Evolutionary conservation across 37 sponge, comb jelly and placozoan genomes (phyloP), one percentile per base, ranked within the genome.

Genomic region (Dysidea cf. avara): DNA sequence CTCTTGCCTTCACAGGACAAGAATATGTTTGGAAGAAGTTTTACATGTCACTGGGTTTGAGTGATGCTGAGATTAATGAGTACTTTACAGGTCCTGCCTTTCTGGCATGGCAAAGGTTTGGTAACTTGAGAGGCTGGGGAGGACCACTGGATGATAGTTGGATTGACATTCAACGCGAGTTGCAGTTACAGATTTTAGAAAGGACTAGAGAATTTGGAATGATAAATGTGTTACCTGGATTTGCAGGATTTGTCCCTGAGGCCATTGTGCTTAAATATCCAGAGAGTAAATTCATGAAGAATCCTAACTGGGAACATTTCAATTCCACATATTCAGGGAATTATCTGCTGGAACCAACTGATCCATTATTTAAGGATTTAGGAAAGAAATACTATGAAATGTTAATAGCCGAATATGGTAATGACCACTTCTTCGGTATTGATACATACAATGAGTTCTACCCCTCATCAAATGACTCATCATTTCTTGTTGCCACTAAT

Each of bases 91-190:
- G 88, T 25, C 73, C 83, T 33, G 88, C 82, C 0, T 87, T 87
- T 46, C 78, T 87, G 2, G 83, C 88, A 20, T 87, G 88, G 88
- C 81, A 87, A 55, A 58, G 88, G 39, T 81, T 87, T 82, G 88
- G 88, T 0, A 87, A 87, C 39, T 60, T 87, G n/a, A 53, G 50
- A 16, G 50, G 72, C 2, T 87, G 88, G 88, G 88, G 73, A 62
- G 88, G 88, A 2, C 88, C 88, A 5, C 53, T 87, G 76, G 71
- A 67, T 61, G 55, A 70, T 2, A 73, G 51, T n/a, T 87, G 82
- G 83, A 69, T 72, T 11, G 50, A 18, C 9, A 25, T 29, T 36
- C 88, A 87, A 65, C 22, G 51, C 21, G 54, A 48, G 9, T 62
- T 87, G 3, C 88, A 87, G 78, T 68, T 54, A 34, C 65, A 77